phyloP scores from a whole-genome alignment of 2,888 invertebrate species.

The Sceliomorpha sp. region DNA sequence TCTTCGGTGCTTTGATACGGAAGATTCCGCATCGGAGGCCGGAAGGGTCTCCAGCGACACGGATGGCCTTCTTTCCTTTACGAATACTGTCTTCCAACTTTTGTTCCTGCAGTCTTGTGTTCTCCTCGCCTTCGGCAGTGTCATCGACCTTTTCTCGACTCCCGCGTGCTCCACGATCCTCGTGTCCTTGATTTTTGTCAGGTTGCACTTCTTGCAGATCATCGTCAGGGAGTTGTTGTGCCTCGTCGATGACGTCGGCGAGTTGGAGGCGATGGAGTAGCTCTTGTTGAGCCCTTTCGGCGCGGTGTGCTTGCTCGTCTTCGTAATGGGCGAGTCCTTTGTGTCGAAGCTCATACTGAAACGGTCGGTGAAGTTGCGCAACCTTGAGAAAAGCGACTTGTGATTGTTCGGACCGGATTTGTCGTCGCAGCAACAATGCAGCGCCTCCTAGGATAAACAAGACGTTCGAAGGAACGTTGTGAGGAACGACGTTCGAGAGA shows the following conservation, averaged over 20 bases:
- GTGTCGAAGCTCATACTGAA: conserved; percentile 81
- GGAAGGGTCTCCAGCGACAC: conserved; percentile 74
- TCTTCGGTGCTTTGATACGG: conserved; percentile 66
- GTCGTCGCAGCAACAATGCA: conserved; percentile 72
- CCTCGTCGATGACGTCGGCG: conserved; percentile 46
- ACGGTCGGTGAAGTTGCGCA: conserved; percentile 82
- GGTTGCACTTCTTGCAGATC: conserved; percentile 73
- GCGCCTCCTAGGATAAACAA: conserved; percentile 11
- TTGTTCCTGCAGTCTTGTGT: conserved; percentile 73
- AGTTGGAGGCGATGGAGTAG: conserved; percentile 66
- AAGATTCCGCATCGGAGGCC: conserved; percentile 47
- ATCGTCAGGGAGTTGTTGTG: conserved; percentile 53
- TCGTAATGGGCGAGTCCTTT: conserved; percentile 72
- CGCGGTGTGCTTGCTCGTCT: conserved; percentile 60
- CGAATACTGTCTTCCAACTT: conserved; percentile 75
- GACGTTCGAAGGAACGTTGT: too few species aligned
- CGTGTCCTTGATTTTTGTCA: conserved; percentile 64
- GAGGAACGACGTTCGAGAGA: too few species aligned
- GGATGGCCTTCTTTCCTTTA: conserved; percentile 76
- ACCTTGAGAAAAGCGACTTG: conserved; percentile 81
- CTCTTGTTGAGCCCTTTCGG: conserved; percentile 69
- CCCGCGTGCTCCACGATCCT: conserved; percentile 61
- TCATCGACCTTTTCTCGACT: conserved; percentile 75
- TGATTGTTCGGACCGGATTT: conserved; percentile 74
- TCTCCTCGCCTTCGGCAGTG: conserved; percentile 74